Conservation (phyloP, 2,113 vertebrate species). For the Crocuta crocuta region DNA sequence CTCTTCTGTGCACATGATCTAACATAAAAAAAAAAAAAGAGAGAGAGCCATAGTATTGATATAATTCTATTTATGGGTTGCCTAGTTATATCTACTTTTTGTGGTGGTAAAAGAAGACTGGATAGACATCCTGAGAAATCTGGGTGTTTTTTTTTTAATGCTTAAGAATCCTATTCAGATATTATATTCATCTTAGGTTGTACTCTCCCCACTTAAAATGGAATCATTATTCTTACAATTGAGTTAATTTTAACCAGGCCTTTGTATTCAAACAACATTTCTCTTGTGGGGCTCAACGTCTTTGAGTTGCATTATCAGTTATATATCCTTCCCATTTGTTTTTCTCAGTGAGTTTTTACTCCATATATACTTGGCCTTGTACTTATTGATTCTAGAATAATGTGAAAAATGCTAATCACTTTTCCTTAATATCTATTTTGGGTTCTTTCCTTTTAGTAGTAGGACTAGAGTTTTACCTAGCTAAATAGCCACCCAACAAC, state of each 20-base stretch:
- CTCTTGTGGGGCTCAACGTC: background rate
- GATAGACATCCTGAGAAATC: background rate
- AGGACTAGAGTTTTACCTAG: background rate
- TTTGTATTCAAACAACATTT: constrained; percentile 5
- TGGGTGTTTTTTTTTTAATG: background rate
- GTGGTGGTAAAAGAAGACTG: background rate
- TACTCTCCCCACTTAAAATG: background rate
- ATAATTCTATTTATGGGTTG: background rate
- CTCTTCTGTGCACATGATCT: background rate
- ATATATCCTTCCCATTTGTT: background rate
- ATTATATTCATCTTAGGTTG: background rate
- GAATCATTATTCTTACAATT: background rate
- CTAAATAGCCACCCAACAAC: background rate
- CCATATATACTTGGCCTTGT: background rate
- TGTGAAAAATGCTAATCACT: background rate
- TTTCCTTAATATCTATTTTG: background rate
- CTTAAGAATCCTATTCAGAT: background rate
- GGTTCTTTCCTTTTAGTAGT: background rate
- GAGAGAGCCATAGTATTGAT: background rate
- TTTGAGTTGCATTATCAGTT: constrained; percentile 50
- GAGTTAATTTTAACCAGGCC: background rate
- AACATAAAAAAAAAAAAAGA: background rate
- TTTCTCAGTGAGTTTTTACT: background rate
- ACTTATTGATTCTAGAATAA: constrained; percentile 21
- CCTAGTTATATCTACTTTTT: background rate